phyloP scores from a whole-genome alignment of 2,888 invertebrate genomes.

The Lasiommata megera region DNA sequence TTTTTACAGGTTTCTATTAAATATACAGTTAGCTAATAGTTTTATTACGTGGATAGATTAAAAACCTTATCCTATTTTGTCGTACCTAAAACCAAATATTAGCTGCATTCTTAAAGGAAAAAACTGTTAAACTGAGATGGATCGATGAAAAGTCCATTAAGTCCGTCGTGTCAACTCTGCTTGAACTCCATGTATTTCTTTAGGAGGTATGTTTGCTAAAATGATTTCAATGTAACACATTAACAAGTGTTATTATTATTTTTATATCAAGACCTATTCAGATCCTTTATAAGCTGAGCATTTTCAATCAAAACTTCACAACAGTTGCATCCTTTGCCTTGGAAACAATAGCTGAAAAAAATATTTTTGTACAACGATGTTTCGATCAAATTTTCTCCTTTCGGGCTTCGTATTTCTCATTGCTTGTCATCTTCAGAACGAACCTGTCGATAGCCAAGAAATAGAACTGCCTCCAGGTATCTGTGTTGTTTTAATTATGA shows the following conservation, averaged over 20 bases:
- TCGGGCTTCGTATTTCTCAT: slow-evolving; percentile 43
- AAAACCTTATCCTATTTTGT: no score
- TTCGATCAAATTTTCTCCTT: slow-evolving; percentile 34
- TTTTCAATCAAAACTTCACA: slow-evolving; percentile 16
- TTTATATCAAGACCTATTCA: slow-evolving; percentile 17
- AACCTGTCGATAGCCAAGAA: slow-evolving; percentile 54
- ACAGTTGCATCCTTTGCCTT: slow-evolving; percentile 7
- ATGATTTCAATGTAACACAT: slow-evolving; percentile 47
- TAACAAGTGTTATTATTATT: slow-evolving; percentile 30
- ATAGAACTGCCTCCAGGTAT: slow-evolving; percentile 61
- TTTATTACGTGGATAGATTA: no score
- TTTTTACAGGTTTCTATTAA: no score
- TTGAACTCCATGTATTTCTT: slow-evolving; percentile 37
- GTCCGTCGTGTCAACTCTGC: slow-evolving; percentile 36
- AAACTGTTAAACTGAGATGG: slow-evolving; percentile 1
- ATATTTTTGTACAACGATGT: slow-evolving; percentile 38
- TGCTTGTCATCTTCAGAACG: slow-evolving; percentile 47
- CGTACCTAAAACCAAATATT: not conserved
- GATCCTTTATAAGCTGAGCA: slow-evolving; percentile 34
- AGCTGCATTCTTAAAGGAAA: not conserved
- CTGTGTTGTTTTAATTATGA: not conserved
- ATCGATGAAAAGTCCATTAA: slow-evolving; percentile 28
- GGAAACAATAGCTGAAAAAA: slow-evolving; percentile 1
- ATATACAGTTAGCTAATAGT: no score
- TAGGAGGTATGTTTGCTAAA: slow-evolving; percentile 45